Conservation (phyloP, 2,113 vertebrate species). For the Clinocottus analis region DNA sequence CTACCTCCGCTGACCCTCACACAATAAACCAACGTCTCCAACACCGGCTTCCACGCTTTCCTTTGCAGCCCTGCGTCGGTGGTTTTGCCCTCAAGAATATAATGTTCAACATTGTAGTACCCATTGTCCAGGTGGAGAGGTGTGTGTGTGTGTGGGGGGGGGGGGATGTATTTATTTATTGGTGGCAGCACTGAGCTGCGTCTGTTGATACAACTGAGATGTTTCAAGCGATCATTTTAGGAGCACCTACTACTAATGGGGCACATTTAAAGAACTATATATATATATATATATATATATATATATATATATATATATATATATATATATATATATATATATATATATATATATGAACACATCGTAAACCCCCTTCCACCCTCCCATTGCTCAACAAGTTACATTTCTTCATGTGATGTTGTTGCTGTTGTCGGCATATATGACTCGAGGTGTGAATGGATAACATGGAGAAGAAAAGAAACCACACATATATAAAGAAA, state of each 20-base stretch:
- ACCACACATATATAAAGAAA: constrained; percentile 8
- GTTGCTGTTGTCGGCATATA: constrained; percentile 28
- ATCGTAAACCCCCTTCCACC: constrained; percentile 14
- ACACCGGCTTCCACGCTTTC: constrained; percentile 26
- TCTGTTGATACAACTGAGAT: constrained; percentile 56
- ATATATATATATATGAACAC: constrained; percentile 35
- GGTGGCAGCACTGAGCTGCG: constrained; percentile 47
- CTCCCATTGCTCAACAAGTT: constrained; percentile 33
- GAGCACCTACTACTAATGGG: constrained; percentile 50
- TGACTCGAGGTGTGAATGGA: constrained; percentile 42
- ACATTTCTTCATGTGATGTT: constrained; percentile 31
- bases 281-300: background rate
- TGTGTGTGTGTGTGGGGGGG: constrained; percentile 15
- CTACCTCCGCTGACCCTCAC: constrained; percentile 73
- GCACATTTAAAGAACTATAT: constrained; percentile 48
- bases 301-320: too few species aligned
- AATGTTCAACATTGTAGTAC: constrained; percentile 44
- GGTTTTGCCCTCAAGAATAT: constrained; percentile 50
- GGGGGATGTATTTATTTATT: constrained; percentile 76
- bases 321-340: too few species aligned
- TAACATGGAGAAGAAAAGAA: constrained; percentile 33
- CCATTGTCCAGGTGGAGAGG: constrained; percentile 35
- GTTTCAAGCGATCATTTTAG: constrained; percentile 54
- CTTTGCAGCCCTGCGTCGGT: constrained; percentile 1
- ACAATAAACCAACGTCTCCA: constrained; percentile 37